Conservation (phyloP, 2,888 invertebrate genomes). For the Limulus polyphemus region DNA sequence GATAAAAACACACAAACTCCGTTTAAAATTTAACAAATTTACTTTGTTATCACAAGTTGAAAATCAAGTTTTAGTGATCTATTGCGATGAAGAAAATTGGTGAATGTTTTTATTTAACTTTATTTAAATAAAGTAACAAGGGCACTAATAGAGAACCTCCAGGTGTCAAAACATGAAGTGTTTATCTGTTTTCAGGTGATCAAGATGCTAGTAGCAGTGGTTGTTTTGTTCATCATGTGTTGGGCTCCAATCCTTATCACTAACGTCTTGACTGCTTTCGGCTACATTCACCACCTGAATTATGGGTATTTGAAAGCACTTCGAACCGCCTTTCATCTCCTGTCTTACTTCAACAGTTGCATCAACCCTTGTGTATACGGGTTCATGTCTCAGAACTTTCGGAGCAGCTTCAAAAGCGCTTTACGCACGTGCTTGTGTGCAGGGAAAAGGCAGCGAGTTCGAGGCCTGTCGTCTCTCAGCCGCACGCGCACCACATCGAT, state of each 20-base stretch:
- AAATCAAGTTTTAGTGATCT: too few species aligned
- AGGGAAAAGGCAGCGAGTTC: conserved; percentile 7
- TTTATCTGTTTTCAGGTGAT: conserved; percentile 46
- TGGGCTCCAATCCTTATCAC: conserved; percentile 55
- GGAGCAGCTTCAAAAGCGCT: conserved; percentile 34
- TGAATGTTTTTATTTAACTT: too few species aligned
- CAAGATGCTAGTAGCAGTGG: conserved; percentile 57
- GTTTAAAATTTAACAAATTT: too few species aligned
- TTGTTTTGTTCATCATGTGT: conserved; percentile 53
- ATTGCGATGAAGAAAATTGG: too few species aligned
- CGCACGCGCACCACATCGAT: conserved; percentile 26
- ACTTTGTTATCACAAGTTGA: too few species aligned
- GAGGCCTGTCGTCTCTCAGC: conserved; percentile 19
- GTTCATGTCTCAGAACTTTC: conserved; percentile 58
- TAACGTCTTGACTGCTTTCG: conserved; percentile 51
- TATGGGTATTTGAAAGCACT: conserved; percentile 47
- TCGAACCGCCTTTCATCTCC: conserved; percentile 48
- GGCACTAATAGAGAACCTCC: too few species aligned
- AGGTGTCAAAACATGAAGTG: too few species aligned
- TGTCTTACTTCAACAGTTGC: conserved; percentile 60
- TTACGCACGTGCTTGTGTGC: conserved; percentile 20
- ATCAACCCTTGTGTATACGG: conserved; percentile 60
- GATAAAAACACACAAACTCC: too few species aligned
- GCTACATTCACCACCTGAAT: conserved; percentile 42
- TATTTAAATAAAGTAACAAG: too few species aligned